Evolutionary conservation across 2,113 vertebrate species (phyloP).

Genomic region (cattle (Bos taurus)): ARS-UCD2.0 NC_037340.1:79112001-79112500

Average conservation of each 20-base stretch:
- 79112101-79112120: not conserved
- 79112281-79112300: not conserved
- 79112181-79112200: not conserved
- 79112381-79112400: fast-evolving
- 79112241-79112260: not conserved
- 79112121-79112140: not conserved
- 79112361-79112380: not conserved
- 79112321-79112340: not conserved
- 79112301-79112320: not conserved
- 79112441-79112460: fast-evolving
- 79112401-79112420: not conserved
- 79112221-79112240: not conserved
- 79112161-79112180: not conserved
- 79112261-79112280: not conserved
- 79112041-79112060: not conserved
- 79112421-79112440: fast-evolving
- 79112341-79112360: not conserved
- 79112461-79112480: not conserved
- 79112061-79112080: not conserved
- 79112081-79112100: not conserved
- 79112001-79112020: not conserved
- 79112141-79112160: not conserved
- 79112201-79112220: not conserved
- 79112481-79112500: not conserved
- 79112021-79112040: not conserved